phyloP scores from a whole-genome alignment of 1,140 invertebrate species.

The Macrobrachium rosenbergii region DNA sequence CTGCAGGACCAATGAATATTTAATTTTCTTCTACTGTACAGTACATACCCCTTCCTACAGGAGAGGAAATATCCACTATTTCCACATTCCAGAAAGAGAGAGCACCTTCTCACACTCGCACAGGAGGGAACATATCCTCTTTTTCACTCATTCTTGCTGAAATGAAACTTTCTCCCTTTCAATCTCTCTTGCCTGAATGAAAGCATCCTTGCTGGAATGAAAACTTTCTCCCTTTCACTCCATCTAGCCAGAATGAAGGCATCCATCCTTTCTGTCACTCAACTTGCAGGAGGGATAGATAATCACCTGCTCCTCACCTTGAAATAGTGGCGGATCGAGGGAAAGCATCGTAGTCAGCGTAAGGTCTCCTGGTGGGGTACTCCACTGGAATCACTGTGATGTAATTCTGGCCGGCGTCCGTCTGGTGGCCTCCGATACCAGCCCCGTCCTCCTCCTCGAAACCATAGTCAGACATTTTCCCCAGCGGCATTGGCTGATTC shows the following conservation, averaged over 20 bases:
- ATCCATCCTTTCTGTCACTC: too few relatives aligned
- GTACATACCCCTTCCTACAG: too few relatives aligned
- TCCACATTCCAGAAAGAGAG: too few relatives aligned
- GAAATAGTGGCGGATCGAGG: conserved; percentile 59
- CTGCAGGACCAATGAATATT: too few relatives aligned
- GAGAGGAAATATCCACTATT: too few relatives aligned
- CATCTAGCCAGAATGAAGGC: not conserved
- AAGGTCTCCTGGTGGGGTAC: conserved; percentile 61
- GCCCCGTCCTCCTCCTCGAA: conserved; percentile 64
- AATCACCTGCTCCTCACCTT: conserved; percentile 24
- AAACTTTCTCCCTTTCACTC: not conserved
- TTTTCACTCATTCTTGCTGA: too few relatives aligned
- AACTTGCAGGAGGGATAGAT: too few relatives aligned
- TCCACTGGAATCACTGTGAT: conserved; percentile 67
- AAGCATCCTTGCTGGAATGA: not conserved
- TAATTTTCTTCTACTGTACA: too few relatives aligned
- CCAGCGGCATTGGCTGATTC: conserved; percentile 52
- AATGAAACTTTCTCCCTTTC: too few relatives aligned
- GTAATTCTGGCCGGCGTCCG: conserved; percentile 65
- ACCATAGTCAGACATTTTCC: conserved; percentile 65
- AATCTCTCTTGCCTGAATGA: too few relatives aligned
- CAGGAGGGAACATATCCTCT: too few relatives aligned
- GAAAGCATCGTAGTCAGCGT: conserved; percentile 65
- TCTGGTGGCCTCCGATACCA: conserved; percentile 62
- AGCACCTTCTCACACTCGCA: too few relatives aligned